Evolutionary conservation across 2,113 vertebrate species (phyloP).

Genomic region (human): GRCh38 chr3:26056501-26057000

Average conservation of each 20-base stretch:
- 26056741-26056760: not conserved
- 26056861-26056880: not conserved
- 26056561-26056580: not conserved
- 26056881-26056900: not conserved
- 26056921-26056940: not conserved
- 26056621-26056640: rapidly evolving
- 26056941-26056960: not conserved
- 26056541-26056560: not conserved
- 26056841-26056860: not conserved
- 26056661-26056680: not conserved
- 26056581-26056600: not conserved
- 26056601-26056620: not conserved
- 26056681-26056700: not conserved
- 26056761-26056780: not conserved
- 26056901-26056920: not conserved
- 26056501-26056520: not conserved
- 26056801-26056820: not conserved
- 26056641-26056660: rapidly evolving
- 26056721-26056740: not conserved
- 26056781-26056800: not conserved
- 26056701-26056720: not conserved
- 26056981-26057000: not conserved
- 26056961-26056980: not conserved
- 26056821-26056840: not conserved
- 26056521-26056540: not conserved